Conservation (phyloP, 2,113 vertebrate species). For the Eurypyga helias region DNA sequence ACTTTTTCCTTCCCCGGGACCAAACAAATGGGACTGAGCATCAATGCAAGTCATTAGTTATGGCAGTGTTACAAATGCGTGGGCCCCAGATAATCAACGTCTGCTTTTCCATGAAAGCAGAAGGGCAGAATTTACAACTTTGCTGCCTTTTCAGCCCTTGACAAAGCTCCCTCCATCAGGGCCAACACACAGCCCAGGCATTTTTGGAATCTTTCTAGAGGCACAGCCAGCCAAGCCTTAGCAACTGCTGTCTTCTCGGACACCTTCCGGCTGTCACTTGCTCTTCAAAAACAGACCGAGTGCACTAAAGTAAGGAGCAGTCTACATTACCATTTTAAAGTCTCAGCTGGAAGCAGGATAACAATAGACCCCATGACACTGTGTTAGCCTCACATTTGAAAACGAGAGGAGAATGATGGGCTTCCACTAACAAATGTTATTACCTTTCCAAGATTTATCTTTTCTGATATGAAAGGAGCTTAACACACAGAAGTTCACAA, state of each 20-base stretch:
- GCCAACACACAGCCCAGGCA: background rate
- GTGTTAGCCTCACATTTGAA: conserved; percentile 15
- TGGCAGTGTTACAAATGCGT: conserved; percentile 60
- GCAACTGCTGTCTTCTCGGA: conserved; percentile 11
- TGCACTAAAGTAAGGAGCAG: conserved; percentile 23
- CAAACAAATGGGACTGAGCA: conserved; percentile 40
- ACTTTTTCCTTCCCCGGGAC: conserved; percentile 31
- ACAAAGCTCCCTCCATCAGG: conserved; percentile 40
- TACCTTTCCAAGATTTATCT: conserved; percentile 45
- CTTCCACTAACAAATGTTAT: background rate
- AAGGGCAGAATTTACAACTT: conserved; percentile 70
- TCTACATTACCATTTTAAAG: conserved; percentile 50
- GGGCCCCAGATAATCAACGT: conserved; percentile 43
- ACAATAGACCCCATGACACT: conserved; percentile 9
- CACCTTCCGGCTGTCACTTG: background rate
- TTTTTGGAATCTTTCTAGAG: conserved; percentile 49
- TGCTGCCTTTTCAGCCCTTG: conserved; percentile 17
- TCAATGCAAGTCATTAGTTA: conserved; percentile 72
- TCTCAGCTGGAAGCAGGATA: conserved; percentile 55
- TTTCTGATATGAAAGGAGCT: background rate
- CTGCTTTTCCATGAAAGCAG: conserved; percentile 52
- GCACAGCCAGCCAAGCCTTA: background rate
- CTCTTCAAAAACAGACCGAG: background rate
- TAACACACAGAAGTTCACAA: background rate
- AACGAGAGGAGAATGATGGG: background rate